Conservation (phyloP, 2,113 vertebrate species). For the Propithecus coquereli region DNA sequence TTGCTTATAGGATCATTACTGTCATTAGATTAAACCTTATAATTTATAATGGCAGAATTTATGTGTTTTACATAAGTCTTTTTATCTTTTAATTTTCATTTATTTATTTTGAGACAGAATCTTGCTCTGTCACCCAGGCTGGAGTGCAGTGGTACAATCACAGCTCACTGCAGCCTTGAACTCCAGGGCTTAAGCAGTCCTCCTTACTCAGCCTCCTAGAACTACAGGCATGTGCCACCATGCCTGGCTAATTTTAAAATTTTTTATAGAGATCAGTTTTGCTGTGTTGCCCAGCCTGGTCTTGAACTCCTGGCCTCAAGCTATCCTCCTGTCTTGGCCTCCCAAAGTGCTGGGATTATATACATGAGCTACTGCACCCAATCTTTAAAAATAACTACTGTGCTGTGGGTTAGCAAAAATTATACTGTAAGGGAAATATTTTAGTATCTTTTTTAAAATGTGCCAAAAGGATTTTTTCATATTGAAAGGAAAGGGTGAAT, state of each 20-base stretch:
- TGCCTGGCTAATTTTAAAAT: neutral
- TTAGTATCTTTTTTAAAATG: conserved; percentile 60
- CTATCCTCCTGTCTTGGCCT: neutral
- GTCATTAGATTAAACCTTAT: conserved; percentile 55
- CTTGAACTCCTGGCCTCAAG: neutral
- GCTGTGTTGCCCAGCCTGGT: neutral
- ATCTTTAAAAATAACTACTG: conserved; percentile 24
- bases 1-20: conserved; percentile 65
- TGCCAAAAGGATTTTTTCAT: conserved; percentile 57
- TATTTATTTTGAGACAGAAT: neutral
- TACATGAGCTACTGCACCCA: neutral
- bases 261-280: neutral
- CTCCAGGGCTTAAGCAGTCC: neutral
- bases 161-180: neutral
- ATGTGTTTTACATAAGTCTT: conserved; percentile 50
- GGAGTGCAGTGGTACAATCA: neutral
- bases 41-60: conserved; percentile 54
- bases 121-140: neutral
- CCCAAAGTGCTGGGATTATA: neutral
- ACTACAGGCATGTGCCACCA: neutral
- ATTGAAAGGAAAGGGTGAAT: conserved; percentile 54
- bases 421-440: conserved; percentile 38
- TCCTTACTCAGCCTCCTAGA: neutral
- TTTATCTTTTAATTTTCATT: neutral
- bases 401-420: conserved; percentile 43